Conservation (phyloP, 2,113 vertebrate species). For the Lanius collurio region DNA sequence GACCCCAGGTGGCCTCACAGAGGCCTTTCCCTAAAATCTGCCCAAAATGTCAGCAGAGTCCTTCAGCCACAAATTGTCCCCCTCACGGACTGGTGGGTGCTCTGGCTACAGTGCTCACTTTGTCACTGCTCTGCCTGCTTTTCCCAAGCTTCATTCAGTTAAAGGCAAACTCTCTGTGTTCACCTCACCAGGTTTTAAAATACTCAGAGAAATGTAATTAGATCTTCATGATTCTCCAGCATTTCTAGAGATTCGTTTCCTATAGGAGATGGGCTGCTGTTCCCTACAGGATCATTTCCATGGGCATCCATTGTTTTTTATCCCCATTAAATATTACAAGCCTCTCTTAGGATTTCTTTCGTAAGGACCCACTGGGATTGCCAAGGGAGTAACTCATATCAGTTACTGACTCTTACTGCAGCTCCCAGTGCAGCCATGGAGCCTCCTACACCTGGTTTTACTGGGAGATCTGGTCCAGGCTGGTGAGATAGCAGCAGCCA, state of each 20-base stretch:
- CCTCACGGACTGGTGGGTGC: background rate
- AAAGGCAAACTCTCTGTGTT: background rate
- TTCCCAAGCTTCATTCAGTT: background rate
- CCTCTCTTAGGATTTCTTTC: background rate
- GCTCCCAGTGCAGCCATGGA: background rate
- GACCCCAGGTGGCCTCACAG: background rate
- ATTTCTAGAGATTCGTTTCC: background rate
- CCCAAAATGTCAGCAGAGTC: background rate
- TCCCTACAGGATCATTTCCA: background rate
- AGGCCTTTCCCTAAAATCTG: background rate
- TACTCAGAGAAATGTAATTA: background rate
- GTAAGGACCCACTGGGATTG: rapidly evolving
- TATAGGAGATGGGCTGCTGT: background rate
- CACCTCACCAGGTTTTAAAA: background rate
- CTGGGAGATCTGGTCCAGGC: background rate
- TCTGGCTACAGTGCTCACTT: background rate
- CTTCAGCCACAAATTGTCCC: background rate
- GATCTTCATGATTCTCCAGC: background rate
- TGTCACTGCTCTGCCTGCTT: background rate
- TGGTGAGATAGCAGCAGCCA: background rate
- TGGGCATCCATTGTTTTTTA: background rate
- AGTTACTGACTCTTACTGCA: background rate
- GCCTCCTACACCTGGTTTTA: rapidly evolving
- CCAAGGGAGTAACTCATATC: background rate
- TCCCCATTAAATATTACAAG: background rate